Conservation (phyloP, 2,113 vertebrate species). For the Tonatia bakeri region DNA sequence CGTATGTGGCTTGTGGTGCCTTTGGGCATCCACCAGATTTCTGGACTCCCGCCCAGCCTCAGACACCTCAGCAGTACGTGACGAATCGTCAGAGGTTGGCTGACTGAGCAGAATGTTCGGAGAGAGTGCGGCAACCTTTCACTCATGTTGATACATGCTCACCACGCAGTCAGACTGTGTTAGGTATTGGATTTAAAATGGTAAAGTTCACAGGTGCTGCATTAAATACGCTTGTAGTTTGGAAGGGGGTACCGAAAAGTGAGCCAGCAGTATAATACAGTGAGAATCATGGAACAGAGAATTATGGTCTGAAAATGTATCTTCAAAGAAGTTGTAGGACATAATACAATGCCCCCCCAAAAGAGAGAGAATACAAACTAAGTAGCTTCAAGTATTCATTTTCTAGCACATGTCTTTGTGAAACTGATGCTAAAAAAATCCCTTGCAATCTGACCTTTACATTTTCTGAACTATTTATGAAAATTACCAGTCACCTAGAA, state of each 20-base stretch:
- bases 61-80: background rate
- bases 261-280: background rate
- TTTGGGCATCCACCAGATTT: background rate
- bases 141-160: background rate
- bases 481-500: background rate
- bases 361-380: background rate
- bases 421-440: background rate
- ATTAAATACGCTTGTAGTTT: background rate
- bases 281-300: conserved; percentile 1
- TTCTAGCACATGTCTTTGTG: background rate
- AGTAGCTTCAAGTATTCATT: background rate
- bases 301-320: background rate
- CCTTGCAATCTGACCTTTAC: background rate
- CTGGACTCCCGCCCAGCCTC: background rate
- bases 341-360: background rate
- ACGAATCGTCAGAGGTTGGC: background rate
- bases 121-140: background rate
- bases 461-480: background rate
- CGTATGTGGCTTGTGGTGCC: background rate
- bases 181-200: background rate
- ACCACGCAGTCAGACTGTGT: background rate
- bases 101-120: background rate
- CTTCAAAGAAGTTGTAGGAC: conserved; percentile 5
- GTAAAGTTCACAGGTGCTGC: background rate
- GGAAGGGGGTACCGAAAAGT: background rate